Percentiles rank a stretch among this genome's conserved stretches.
These are phyloP conservation scores for Austrofundulus limnaeus DNA, from an alignment of 2,113 vertebrate genomes.

Conservation along the genomic window DNA sequence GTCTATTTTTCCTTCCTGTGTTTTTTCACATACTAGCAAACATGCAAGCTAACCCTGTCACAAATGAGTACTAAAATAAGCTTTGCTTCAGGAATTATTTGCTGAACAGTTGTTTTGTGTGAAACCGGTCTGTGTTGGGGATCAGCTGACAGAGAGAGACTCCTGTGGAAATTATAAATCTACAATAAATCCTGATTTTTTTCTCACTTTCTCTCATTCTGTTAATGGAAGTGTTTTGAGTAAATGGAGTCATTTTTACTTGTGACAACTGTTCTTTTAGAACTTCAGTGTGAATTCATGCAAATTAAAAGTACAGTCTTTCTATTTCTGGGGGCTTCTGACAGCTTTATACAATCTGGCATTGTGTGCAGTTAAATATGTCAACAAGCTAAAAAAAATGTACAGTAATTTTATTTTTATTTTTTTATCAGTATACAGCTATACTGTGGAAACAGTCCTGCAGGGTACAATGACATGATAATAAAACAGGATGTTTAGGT, in stretches of 20 bases:
- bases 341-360: neutral
- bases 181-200: conserved; percentile 1
- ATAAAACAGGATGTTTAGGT: neutral
- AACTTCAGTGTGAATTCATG: conserved; percentile 36
- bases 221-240: conserved; percentile 20
- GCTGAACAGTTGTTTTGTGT: no score
- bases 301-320: neutral
- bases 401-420: no score
- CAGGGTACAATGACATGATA: neutral
- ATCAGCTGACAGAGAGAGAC: no score
- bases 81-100: no score
- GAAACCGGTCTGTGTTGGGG: no score
- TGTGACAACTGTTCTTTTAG: conserved; percentile 6
- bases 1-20: no score
- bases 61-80: no score
- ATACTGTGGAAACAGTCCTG: conserved; percentile 11
- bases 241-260: conserved; percentile 5
- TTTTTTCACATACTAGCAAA: no score
- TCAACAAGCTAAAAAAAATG: neutral
- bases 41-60: no score
- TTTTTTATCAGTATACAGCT: conserved; percentile 6
- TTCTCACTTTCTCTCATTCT: conserved; percentile 26
- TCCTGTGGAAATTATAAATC: no score
- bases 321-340: conserved; percentile 20
- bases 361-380: neutral